Conservation (phyloP, 2,113 vertebrate species). For the Corapipo altera region DNA sequence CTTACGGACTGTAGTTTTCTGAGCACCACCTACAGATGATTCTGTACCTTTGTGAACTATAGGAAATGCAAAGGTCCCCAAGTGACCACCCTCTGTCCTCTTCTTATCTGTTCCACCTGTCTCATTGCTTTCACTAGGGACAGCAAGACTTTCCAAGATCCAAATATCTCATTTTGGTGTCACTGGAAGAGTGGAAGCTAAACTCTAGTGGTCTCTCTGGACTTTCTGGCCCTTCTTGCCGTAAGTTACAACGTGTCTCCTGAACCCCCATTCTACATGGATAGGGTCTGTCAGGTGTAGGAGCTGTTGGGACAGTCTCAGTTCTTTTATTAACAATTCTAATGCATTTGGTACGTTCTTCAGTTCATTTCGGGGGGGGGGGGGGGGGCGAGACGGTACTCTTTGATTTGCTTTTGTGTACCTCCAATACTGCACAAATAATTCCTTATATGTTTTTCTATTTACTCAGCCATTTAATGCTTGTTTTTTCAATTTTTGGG, state of each 20-base stretch:
- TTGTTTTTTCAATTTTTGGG: background rate
- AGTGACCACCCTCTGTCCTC: background rate
- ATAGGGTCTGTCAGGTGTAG: too few species aligned
- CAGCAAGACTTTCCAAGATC: too few species aligned
- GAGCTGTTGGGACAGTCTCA: too few species aligned
- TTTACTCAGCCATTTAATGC: background rate
- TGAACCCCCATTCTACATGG: too few species aligned
- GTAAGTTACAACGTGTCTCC: too few species aligned
- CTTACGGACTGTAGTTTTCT: background rate
- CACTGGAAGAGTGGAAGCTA: too few species aligned
- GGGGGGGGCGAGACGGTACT: rapidly evolving
- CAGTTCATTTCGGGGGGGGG: rapidly evolving
- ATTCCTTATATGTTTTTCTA: background rate
- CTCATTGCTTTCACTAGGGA: too few species aligned
- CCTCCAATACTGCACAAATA: background rate
- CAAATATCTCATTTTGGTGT: too few species aligned
- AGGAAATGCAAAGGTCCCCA: background rate
- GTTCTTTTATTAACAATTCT: too few species aligned
- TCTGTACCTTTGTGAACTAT: background rate
- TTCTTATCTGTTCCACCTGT: background rate
- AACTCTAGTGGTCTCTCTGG: too few species aligned
- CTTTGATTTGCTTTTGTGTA: background rate
- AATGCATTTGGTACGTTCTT: too few species aligned
- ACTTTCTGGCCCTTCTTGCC: too few species aligned
- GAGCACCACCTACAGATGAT: background rate